A percentile compares a stretch with the other conserved stretches of the same genome.
phyloP scores from a whole-genome alignment of 2,888 invertebrate species.

The Polymixis flavicincta region DNA sequence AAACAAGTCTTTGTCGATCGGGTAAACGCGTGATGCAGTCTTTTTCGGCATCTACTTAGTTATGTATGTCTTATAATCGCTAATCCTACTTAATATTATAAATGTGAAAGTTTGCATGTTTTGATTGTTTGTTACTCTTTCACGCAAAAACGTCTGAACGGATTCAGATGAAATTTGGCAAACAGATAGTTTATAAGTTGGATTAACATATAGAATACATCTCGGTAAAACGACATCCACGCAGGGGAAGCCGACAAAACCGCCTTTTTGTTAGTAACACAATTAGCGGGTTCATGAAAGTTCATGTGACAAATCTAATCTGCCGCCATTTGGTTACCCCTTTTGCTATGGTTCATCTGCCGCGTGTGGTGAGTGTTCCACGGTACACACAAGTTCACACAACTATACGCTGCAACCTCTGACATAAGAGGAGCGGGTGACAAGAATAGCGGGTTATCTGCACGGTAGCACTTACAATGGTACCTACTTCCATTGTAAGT shows the following conservation, averaged over 20 bases:
- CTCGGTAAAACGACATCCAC: too few relatives aligned
- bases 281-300: conserved; percentile 10
- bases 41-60: neutral
- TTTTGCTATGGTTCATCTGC: conserved; percentile 26
- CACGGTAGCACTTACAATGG: too few relatives aligned
- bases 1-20: neutral
- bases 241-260: neutral
- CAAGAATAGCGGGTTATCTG: neutral
- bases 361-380: neutral
- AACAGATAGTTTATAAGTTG: too few relatives aligned
- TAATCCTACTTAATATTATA: too few relatives aligned
- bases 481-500: too few relatives aligned
- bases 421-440: neutral
- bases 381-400: neutral
- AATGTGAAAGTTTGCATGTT: too few relatives aligned
- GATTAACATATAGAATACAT: too few relatives aligned
- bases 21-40: neutral
- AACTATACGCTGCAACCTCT: neutral
- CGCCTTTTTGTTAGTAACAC: neutral
- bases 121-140: too few relatives aligned
- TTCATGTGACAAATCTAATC: conserved; percentile 30
- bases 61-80: too few relatives aligned
- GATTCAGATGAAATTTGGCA: too few relatives aligned
- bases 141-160: too few relatives aligned
- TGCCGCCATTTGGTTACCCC: conserved; percentile 6